Conservation (phyloP, 2,888 invertebrate genomes). For the Drosophila percnosoma region DNA sequence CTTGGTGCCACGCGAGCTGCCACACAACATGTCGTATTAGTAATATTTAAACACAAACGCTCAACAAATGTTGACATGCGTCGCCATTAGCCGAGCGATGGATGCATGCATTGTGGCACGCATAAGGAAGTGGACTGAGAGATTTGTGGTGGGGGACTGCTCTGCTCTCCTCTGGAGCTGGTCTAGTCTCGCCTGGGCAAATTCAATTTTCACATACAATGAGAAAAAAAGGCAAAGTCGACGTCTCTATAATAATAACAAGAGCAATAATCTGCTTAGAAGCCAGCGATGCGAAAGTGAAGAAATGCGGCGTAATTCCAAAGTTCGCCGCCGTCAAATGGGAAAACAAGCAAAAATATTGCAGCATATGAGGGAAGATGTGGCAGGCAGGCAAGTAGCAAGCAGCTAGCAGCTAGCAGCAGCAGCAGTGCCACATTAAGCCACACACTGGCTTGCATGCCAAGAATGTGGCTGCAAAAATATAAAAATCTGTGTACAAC, state of each 20-base stretch:
- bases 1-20: slow-evolving; percentile 70
- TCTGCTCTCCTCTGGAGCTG: not conserved
- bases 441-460: slow-evolving; percentile 57
- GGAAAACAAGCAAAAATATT: slow-evolving; percentile 61
- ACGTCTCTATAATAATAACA: slow-evolving; percentile 56
- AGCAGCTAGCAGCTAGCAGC: not conserved
- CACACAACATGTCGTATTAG: slow-evolving; percentile 78
- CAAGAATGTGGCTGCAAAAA: slow-evolving; percentile 60
- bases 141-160: not conserved
- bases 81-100: slow-evolving; percentile 72
- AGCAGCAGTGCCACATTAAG: slow-evolving; percentile 55
- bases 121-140: slow-evolving; percentile 29
- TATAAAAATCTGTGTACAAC: slow-evolving; percentile 30
- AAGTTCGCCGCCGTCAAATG: slow-evolving; percentile 70
- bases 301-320: slow-evolving; percentile 79
- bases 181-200: slow-evolving; percentile 26
- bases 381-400: slow-evolving; percentile 2
- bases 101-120: slow-evolving; percentile 72
- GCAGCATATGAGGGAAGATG: slow-evolving; percentile 51
- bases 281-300: slow-evolving; percentile 77
- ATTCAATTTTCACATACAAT: slow-evolving; percentile 73
- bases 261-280: slow-evolving; percentile 78
- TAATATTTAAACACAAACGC: slow-evolving; percentile 81
- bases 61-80: slow-evolving; percentile 79
- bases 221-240: slow-evolving; percentile 21